A percentile compares a stretch with the other conserved stretches of the same genome.
Evolutionary conservation across 2,113 vertebrate species (phyloP).

Genomic region (Bucco capensis): DNA sequence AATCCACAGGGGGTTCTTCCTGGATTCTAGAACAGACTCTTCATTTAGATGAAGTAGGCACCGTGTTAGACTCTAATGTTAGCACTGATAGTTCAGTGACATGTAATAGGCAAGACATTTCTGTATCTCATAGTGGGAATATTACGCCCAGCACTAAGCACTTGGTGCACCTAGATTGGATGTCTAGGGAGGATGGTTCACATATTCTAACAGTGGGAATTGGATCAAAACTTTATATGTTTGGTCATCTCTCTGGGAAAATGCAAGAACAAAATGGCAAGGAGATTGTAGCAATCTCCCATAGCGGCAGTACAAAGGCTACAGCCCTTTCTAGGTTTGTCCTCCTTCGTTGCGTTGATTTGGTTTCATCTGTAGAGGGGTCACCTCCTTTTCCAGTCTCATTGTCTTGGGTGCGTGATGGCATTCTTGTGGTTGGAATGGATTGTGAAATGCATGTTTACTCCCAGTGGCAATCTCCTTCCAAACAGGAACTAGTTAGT

Average conservation of each 20-base stretch:
- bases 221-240: conserved; percentile 94
- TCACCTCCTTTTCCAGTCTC: conserved; percentile 90
- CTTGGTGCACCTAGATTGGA: conserved; percentile 94
- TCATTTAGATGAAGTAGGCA: conserved; percentile 77
- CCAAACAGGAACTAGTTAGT: conserved; percentile 65
- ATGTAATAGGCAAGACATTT: conserved; percentile 60
- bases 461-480: conserved; percentile 92
- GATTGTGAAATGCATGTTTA: conserved; percentile 99
- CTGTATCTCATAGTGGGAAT: conserved; percentile 64
- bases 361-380: conserved; percentile 93
- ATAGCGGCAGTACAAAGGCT: conserved; percentile 69
- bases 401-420: conserved; percentile 96
- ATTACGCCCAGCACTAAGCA: conserved; percentile 66
- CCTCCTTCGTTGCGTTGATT: conserved; percentile 84
- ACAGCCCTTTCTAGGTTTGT: conserved; percentile 81
- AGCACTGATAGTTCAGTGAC: conserved; percentile 67
- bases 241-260: conserved; percentile 85
- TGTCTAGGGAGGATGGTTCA: conserved; percentile 95
- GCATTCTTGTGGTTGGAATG: conserved; percentile 96
- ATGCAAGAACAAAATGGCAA: conserved; percentile 84
- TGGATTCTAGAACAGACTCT: conserved; percentile 95
- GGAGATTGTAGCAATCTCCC: conserved; percentile 66
- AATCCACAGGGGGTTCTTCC: conserved; percentile 93
- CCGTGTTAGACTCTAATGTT: conserved; percentile 65
- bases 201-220: conserved; percentile 94